Percentiles rank a stretch among this genome's conserved stretches.
phyloP scores from a whole-genome alignment of 1,140 invertebrate genomes.

The Papilio machaon region DNA sequence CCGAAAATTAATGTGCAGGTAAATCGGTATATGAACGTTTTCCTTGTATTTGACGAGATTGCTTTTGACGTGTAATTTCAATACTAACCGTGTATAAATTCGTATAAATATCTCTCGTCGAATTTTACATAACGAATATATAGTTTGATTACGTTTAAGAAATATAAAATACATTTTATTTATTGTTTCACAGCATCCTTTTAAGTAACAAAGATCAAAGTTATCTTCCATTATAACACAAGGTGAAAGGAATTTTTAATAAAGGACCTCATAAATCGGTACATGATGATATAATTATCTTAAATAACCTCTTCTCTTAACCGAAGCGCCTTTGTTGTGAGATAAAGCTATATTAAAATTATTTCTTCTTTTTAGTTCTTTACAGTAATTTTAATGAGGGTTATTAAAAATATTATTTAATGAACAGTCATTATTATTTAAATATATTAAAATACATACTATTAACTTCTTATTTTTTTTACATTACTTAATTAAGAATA shows the following conservation, averaged over 20 bases:
- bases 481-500: too few relatives aligned
- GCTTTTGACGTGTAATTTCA: neutral
- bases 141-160: neutral
- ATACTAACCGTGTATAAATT: neutral
- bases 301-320: conserved; percentile 40
- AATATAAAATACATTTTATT: neutral
- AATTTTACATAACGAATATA: neutral
- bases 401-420: neutral
- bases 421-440: too few relatives aligned
- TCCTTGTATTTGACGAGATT: neutral
- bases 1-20: neutral
- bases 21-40: neutral
- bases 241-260: conserved; percentile 43
- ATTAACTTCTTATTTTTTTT: too few relatives aligned
- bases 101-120: neutral
- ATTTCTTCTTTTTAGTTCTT: neutral
- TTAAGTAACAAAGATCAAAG: conserved; percentile 9
- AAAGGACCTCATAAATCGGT: conserved; percentile 39
- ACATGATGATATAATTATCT: conserved; percentile 42
- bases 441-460: too few relatives aligned
- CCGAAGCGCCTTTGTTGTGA: neutral
- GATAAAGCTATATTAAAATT: neutral
- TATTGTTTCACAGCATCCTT: conserved; percentile 4
- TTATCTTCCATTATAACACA: conserved; percentile 17
- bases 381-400: neutral